These are phyloP conservation scores for Zhuqinia jingwanae DNA, from an alignment of 2,888 invertebrate species.

Conservation along the genomic window DNA sequence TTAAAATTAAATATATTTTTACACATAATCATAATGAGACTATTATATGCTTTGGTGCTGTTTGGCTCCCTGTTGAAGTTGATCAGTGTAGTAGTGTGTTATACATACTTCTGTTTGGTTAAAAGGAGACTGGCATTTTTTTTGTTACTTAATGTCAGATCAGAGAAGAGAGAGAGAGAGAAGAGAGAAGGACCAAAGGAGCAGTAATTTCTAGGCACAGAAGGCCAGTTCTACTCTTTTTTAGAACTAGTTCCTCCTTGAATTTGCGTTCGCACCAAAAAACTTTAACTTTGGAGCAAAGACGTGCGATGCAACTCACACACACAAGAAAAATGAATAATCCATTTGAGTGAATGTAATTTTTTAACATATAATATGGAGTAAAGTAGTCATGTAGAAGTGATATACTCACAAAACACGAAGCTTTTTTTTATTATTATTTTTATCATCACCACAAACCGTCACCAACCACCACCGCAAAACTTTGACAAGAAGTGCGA, in stretches of 20 bases:
- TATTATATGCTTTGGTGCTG: neutral
- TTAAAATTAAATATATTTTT: constrained; percentile 36
- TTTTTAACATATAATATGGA: constrained; percentile 14
- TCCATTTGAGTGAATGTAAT: constrained; percentile 63
- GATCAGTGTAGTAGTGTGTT: neutral
- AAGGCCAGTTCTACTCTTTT: constrained; percentile 67
- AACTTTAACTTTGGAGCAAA: constrained; percentile 20
- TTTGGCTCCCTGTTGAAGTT: neutral
- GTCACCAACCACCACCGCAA: constrained; percentile 58
- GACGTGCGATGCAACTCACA: neutral
- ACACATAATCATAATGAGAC: constrained; percentile 65
- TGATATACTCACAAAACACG: neutral
- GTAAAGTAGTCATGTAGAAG: neutral
- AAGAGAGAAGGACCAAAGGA: constrained; percentile 71
- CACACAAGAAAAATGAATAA: constrained; percentile 54
- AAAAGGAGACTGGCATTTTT: constrained; percentile 30
- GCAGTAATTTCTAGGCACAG: constrained; percentile 67
- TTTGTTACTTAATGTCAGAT: constrained; percentile 51
- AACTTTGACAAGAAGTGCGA: constrained; percentile 31
- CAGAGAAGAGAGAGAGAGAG: no score
- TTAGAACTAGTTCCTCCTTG: constrained; percentile 72
- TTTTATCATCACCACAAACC: constrained; percentile 45
- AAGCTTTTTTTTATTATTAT: constrained; percentile 5
- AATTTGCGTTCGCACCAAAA: constrained; percentile 66
- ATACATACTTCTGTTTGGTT: neutral